Evolutionary conservation across 2,888 invertebrate genomes (phyloP).

Genomic region (Xiphydria camelus): DNA sequence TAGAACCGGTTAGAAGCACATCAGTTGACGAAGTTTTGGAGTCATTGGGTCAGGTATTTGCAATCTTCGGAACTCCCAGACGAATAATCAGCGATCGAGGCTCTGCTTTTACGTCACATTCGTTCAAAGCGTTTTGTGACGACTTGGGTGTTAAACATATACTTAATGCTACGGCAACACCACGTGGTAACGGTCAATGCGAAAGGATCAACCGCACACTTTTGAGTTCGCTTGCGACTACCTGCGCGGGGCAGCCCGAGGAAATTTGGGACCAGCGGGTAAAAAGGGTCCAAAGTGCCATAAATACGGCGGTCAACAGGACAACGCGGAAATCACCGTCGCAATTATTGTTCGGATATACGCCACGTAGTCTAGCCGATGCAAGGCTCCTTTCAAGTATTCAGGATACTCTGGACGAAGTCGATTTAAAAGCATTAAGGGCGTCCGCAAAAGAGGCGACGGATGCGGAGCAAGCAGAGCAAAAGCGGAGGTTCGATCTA

Average conservation of each 20-base stretch:
- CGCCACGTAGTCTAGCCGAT: no score
- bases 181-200: slow-evolving; percentile 27
- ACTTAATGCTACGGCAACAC: slow-evolving; percentile 23
- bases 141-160: slow-evolving; percentile 16
- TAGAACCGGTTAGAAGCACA: slow-evolving; percentile 15
- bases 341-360: slow-evolving; percentile 19
- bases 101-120: slow-evolving; percentile 20
- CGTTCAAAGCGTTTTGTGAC: slow-evolving; percentile 18
- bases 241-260: slow-evolving; percentile 12
- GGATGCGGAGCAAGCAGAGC: no score
- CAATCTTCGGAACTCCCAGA: slow-evolving; percentile 24
- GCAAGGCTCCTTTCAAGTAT: no score
- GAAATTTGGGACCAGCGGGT: slow-evolving; percentile 23
- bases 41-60: slow-evolving; percentile 22
- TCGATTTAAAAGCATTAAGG: no score
- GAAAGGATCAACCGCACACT: slow-evolving; percentile 21
- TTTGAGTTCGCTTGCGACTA: slow-evolving; percentile 22
- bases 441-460: slow-evolving; percentile 8
- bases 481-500: no score
- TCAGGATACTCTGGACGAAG: no score
- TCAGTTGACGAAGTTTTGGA: slow-evolving; percentile 5
- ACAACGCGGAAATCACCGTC: slow-evolving; percentile 21
- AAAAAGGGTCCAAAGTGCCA: slow-evolving; percentile 10
- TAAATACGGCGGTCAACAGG: slow-evolving; percentile 19
- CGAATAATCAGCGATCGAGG: slow-evolving; percentile 24